Conservation (phyloP, 2,888 invertebrate species). For the Pseudolycoriella hygida region DNA sequence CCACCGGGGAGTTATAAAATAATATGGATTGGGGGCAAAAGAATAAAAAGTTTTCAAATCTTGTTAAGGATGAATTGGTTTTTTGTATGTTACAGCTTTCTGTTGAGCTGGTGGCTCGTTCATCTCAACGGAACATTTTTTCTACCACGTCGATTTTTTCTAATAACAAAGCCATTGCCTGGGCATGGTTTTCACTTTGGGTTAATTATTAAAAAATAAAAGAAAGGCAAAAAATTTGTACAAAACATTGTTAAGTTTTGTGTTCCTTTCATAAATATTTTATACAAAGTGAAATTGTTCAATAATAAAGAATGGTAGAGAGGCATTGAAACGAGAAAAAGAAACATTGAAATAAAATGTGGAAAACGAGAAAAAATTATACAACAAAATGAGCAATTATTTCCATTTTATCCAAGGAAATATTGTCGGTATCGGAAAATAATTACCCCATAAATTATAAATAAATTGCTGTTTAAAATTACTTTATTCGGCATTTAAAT, state of each 20-base stretch:
- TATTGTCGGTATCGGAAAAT: not conserved
- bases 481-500: conserved; percentile 2
- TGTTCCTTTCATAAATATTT: too few species aligned
- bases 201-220: not conserved
- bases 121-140: not conserved
- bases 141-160: not conserved
- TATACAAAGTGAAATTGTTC: too few species aligned
- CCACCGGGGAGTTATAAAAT: conserved; percentile 5
- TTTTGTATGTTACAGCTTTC: not conserved
- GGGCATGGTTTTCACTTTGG: not conserved
- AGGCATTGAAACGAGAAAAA: too few species aligned
- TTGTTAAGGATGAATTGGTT: conserved; percentile 6
- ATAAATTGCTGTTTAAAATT: conserved; percentile 4
- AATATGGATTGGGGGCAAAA: conserved; percentile 3
- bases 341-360: too few species aligned
- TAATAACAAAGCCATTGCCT: not conserved
- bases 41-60: conserved; percentile 6
- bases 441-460: conserved; percentile 4
- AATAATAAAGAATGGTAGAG: too few species aligned
- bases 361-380: too few species aligned
- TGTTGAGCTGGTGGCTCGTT: too few species aligned
- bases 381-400: too few species aligned
- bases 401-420: too few species aligned
- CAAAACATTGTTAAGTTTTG: too few species aligned
- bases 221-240: too few species aligned